These are phyloP conservation scores for Aphyosemion australe DNA, from an alignment of 2,113 vertebrate species.

Conservation along the genomic window DNA sequence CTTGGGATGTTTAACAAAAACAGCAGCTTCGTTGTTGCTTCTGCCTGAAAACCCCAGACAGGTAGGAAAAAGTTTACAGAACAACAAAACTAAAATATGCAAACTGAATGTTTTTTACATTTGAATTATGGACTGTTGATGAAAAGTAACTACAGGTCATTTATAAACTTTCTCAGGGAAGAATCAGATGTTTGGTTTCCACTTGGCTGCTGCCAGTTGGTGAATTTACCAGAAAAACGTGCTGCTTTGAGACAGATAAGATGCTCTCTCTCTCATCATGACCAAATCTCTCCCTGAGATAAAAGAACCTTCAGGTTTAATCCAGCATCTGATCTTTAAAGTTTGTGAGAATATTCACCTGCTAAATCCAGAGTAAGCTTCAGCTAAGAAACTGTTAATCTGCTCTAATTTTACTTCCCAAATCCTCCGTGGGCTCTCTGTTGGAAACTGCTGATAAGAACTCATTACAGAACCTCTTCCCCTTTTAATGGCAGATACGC, in stretches of 20 bases:
- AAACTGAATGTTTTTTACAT: no score
- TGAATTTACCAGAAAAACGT: neutral
- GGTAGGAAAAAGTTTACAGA: no score
- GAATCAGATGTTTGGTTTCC: neutral
- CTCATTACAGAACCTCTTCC: neutral
- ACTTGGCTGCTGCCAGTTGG: neutral
- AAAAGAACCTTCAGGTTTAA: conserved; percentile 23
- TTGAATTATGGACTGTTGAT: no score
- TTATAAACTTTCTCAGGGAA: neutral
- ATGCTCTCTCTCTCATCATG: neutral
- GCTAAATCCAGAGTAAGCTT: conserved; percentile 39
- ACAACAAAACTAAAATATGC: no score
- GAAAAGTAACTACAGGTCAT: neutral
- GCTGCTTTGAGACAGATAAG: conserved; percentile 20
- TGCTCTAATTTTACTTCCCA: neutral
- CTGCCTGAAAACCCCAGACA: no score
- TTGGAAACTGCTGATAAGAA: neutral
- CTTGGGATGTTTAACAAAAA: no score
- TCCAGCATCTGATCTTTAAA: neutral
- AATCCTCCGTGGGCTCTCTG: neutral
- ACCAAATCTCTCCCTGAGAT: neutral
- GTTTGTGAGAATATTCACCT: conserved; percentile 14
- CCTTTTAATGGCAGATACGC: neutral
- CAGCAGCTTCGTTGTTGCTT: no score
- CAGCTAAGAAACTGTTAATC: conserved; percentile 25